Evolutionary conservation across 1,140 invertebrate genomes (phyloP), one percentile per base, ranked within the genome.

Genomic region (Drosophila sproati): DNA sequence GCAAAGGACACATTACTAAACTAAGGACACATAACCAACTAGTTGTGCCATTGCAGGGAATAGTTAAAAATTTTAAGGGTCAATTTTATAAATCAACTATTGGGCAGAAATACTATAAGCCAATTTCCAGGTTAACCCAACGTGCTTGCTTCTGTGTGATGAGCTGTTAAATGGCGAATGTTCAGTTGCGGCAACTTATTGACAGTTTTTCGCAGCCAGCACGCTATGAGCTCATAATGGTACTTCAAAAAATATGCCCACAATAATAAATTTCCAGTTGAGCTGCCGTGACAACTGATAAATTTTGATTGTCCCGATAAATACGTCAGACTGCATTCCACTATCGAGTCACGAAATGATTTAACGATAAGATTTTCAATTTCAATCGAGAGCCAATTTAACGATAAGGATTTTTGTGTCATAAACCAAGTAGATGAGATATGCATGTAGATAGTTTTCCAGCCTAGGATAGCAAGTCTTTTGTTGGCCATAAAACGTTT

Each of bases 361-460:
- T 74, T 80, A 59, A 81, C 66, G 74, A 81, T 81, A 71, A 86
- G 74, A 81, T 85, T 81, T 86, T 86, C 82, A 81, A 81, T 85
- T 85, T 86, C 70, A 70, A 85, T 86, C 56, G 57, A 34, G 37
- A 60, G 61, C 50, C 69, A 76, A 77, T 69, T 52, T 56, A 59
- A 67, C 52, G 66, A 68, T 68, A 62, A 74, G 73, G 52, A 37
- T 54, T 67, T 28, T 29, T 10, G 7, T 37, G 7, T 20, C 51
- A 41, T 32, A 32, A 62, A 50, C 59, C 55, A 54, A 5, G 28
- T 20, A 48, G 10, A 37, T 41, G 4, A 12, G 20, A 20, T 20
- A 20, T 20, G 20, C 20, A 20, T 20, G 20, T 43, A 43, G n/a
- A 55, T 43, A 63, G 62, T 56, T 41, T 50, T 50, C 28, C 32